A percentile compares a stretch with the other conserved stretches of the same genome.
Evolutionary conservation across 1,140 invertebrate species (phyloP).

Genomic region (Branchinecta lindahli): DNA sequence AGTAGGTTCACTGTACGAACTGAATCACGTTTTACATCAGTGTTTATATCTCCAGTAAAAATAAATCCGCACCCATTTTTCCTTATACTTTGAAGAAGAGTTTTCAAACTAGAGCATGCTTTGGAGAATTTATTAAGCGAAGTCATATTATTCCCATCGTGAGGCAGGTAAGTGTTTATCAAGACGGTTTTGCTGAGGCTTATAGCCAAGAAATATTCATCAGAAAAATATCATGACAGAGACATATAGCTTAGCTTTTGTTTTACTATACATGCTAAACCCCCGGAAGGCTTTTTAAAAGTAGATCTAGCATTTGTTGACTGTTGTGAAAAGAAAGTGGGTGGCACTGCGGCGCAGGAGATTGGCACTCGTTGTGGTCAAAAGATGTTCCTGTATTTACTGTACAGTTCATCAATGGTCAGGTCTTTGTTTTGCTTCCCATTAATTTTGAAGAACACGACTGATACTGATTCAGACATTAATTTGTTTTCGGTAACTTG

Average conservation of each 20-base stretch:
- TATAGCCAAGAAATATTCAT: conserved; percentile 9
- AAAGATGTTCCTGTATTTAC: conserved; percentile 2
- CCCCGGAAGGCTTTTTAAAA: conserved; percentile 7
- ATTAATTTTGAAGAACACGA: conserved; percentile 1
- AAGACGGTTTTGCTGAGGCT: neutral
- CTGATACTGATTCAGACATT: neutral
- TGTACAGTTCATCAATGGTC: conserved; percentile 5
- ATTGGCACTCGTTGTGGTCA: neutral
- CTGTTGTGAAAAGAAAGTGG: neutral
- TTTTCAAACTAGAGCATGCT: conserved; percentile 3
- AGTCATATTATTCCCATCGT: neutral
- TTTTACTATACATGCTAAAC: conserved; percentile 5
- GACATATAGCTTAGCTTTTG: neutral
- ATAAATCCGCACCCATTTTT: conserved; percentile 1
- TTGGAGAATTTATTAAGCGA: too few species aligned
- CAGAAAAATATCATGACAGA: conserved; percentile 2
- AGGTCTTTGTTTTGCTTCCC: neutral
- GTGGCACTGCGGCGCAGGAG: neutral
- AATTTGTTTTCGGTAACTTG: conserved; percentile 1
- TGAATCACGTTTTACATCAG: neutral
- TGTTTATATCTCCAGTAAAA: neutral
- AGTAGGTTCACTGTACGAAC: neutral
- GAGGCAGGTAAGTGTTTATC: neutral
- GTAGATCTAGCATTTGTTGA: conserved; percentile 8
- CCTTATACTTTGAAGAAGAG: conserved; percentile 1